Evolutionary conservation across 1,140 invertebrate species (phyloP).

Genomic region (Schlechtendalia chinensis): DNA sequence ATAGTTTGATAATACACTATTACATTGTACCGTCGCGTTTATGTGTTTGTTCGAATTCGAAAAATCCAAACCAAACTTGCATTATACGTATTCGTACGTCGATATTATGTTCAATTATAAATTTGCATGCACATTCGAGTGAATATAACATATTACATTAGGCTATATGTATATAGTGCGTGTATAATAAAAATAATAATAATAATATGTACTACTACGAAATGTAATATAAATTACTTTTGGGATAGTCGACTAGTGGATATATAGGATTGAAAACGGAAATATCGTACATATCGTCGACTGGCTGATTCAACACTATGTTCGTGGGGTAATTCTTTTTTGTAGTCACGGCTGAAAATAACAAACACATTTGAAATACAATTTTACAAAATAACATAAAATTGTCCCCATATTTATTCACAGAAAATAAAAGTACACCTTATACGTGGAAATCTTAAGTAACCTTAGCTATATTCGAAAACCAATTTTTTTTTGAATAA

Average conservation of each 20-base stretch:
- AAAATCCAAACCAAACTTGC: slow-evolving; percentile 21
- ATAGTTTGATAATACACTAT: no score
- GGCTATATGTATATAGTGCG: not conserved
- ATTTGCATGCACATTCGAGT: slow-evolving; percentile 16
- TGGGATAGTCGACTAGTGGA: not conserved
- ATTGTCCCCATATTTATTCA: no score
- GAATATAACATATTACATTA: slow-evolving; percentile 6
- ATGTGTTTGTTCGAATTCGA: slow-evolving; percentile 1
- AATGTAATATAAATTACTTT: slow-evolving; percentile 7
- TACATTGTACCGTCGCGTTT: no score
- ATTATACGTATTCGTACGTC: not conserved
- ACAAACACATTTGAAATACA: not conserved
- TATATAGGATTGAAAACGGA: slow-evolving; percentile 2
- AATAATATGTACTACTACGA: not conserved
- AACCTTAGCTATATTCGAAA: no score
- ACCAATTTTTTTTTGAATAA: no score
- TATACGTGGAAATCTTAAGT: no score
- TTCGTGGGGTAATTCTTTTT: slow-evolving; percentile 10
- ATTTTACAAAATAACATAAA: no score
- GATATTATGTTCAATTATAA: not conserved
- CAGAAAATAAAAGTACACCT: no score
- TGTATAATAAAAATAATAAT: not conserved
- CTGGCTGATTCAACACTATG: not conserved
- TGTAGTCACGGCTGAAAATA: slow-evolving; percentile 6
- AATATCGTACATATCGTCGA: not conserved